Base-by-base conservation (phyloP, 2,113 vertebrate genomes). In the Hassar affinis region DNA sequence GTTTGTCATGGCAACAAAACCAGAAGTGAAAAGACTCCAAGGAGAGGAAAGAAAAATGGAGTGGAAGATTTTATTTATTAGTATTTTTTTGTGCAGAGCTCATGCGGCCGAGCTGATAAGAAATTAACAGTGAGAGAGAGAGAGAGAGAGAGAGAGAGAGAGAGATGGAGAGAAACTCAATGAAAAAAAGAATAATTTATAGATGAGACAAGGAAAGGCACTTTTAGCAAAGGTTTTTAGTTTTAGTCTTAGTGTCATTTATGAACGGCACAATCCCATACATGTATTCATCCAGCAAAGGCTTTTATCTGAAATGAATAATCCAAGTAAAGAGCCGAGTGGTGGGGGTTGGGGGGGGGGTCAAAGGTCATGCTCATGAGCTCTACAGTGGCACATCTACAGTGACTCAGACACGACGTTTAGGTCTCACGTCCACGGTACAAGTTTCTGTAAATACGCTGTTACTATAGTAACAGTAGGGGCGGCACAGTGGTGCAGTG, bases 1-100 rank as follows among this genome's bases (percentile, higher is more conserved):
- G 84, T 87, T 85, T 71, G 84, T 83, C 86, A 87, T 87, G 86
- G 81, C 84, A 85, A 83, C 86, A 79, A 80, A 83, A 83, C 56
- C 74, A 78, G 75, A 79, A 72, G 82, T 30, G 38, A 85, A 83
- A 85, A 64, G 52, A 56, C 49, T 30, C 27, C 52, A 85, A 71
- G 71, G 22, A 74, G 79, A 47, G 51, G 59, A 62, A 25, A 57
- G 69, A 61, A 62, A 42, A 71, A 18, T n/a, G 25, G 25, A 57
- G 52, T 30, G 80, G 52, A 72, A n/a, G 66, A 22, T 14, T n/a
- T 54, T 25, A 0, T 66, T 33, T 59, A 2, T 27, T 15, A 4
- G 11, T 17, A 20, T 42, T 71, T 51, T 25, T 52, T 42, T 10
- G 54, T 15, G n/a, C 35, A 69, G 8, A 47, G 15, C 18, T 38